Evolutionary conservation across 2,888 invertebrate genomes (phyloP).

Genomic region (Boloria euphrosyne): DNA sequence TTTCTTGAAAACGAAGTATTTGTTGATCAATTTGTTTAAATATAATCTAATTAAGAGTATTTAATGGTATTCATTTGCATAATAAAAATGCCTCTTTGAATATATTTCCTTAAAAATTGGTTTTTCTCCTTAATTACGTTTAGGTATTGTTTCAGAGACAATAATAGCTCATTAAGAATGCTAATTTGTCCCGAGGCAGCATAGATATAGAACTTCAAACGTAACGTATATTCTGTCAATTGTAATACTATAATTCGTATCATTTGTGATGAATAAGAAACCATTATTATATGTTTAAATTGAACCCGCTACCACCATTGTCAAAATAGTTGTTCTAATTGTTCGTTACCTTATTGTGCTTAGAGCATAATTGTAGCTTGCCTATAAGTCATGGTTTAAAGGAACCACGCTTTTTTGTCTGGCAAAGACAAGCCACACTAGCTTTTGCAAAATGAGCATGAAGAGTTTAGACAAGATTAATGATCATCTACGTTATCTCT

Average conservation of each 20-base stretch:
- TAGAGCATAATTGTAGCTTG: no score
- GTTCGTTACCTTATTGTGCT: no score
- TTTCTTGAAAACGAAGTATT: neutral
- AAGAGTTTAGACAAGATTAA: no score
- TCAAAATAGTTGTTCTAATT: no score
- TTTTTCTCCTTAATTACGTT: neutral
- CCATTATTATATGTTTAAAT: no score
- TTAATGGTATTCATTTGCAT: neutral
- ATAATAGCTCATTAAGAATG: conserved; percentile 21
- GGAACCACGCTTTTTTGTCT: no score
- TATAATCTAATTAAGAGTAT: neutral
- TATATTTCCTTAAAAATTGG: neutral
- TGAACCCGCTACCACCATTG: no score
- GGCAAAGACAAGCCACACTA: no score
- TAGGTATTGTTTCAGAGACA: neutral
- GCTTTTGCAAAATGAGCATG: no score
- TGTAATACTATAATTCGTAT: neutral
- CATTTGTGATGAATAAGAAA: neutral
- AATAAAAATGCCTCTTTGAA: neutral
- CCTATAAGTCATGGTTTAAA: no score
- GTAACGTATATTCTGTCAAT: conserved; percentile 3
- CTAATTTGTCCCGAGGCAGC: conserved; percentile 3
- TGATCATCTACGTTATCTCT: no score
- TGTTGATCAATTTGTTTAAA: neutral
- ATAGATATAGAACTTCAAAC: neutral